Percentiles rank a stretch among this genome's conserved stretches.
Evolutionary conservation across 2,113 vertebrate species (phyloP).

Genomic region (Tympanuchus pallidicinctus): DNA sequence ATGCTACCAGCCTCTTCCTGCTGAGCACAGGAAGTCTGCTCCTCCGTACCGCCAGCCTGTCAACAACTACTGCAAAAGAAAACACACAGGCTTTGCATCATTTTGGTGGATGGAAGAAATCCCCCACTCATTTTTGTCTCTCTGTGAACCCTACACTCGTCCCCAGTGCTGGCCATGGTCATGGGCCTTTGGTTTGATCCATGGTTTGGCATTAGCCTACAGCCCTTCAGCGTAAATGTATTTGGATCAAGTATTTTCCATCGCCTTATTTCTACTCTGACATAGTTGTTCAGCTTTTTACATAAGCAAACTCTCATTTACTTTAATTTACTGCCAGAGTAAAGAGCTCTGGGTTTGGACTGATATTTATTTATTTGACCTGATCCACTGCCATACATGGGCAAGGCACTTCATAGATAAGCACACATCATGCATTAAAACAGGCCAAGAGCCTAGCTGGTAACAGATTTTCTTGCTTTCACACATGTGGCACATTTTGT

Average conservation of each 20-base stretch:
- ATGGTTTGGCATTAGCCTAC: not conserved
- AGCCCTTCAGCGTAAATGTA: not conserved
- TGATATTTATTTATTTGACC: constrained; percentile 20
- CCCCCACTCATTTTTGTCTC: not conserved
- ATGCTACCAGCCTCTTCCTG: not conserved
- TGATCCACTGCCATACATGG: not conserved
- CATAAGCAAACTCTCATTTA: not conserved
- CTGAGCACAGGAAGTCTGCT: not conserved
- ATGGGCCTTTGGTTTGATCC: not conserved
- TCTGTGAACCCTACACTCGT: not conserved
- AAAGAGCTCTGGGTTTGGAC: not conserved
- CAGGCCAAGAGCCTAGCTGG: not conserved
- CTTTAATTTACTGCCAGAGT: constrained; percentile 25
- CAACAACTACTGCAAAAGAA: not conserved
- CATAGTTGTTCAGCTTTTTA: not conserved
- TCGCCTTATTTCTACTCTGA: not conserved
- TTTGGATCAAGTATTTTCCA: constrained; percentile 32
- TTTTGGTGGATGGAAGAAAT: not conserved
- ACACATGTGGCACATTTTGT: not conserved
- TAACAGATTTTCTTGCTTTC: not conserved
- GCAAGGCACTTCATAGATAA: not conserved
- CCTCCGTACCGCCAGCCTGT: not conserved
- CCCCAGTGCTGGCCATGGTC: not conserved
- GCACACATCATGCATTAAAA: not conserved
- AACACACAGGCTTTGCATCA: too few species aligned